A percentile compares a stretch with the other conserved stretches of the same genome.
Evolutionary conservation across 2,797 vertebrate species (phyloP).

Genomic region (Triplophysa yarkandensis): DNA sequence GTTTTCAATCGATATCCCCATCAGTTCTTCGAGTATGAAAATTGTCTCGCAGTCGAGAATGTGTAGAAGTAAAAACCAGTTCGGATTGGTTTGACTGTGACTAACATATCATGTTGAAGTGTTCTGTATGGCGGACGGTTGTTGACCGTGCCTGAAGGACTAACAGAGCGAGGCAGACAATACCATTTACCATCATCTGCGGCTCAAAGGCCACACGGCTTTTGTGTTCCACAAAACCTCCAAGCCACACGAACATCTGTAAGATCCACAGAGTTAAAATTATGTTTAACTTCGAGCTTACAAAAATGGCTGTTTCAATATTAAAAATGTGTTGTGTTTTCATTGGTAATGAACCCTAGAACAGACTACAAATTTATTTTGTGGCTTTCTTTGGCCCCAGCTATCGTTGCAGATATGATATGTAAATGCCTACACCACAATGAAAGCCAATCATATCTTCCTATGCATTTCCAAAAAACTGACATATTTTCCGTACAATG

Average conservation of each 20-base stretch:
- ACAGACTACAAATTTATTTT: no score
- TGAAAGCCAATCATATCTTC: no score
- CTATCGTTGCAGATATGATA: no score
- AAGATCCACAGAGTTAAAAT: not conserved
- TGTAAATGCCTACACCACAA: no score
- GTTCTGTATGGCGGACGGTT: conserved; percentile 12
- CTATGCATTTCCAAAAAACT: no score
- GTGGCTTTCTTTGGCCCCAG: no score
- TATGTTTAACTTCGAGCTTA: not conserved
- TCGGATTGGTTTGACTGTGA: conserved; percentile 9
- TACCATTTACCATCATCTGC: conserved; percentile 34
- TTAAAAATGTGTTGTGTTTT: no score
- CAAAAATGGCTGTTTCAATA: not conserved
- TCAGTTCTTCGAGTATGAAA: not conserved
- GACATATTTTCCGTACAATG: no score
- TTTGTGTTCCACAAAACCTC: conserved; percentile 13
- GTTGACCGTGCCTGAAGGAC: conserved; percentile 9
- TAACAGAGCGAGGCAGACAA: conserved; percentile 26
- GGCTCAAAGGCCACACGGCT: conserved; percentile 31
- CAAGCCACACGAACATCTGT: not conserved
- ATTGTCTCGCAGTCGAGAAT: not conserved
- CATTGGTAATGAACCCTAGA: no score
- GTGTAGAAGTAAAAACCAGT: not conserved
- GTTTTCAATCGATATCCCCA: not conserved
- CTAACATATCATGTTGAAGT: conserved; percentile 21